A percentile compares a stretch with the other conserved stretches of the same genome.
Conservation (phyloP, 2,113 vertebrate species). For the Phaethornis superciliosus region DNA sequence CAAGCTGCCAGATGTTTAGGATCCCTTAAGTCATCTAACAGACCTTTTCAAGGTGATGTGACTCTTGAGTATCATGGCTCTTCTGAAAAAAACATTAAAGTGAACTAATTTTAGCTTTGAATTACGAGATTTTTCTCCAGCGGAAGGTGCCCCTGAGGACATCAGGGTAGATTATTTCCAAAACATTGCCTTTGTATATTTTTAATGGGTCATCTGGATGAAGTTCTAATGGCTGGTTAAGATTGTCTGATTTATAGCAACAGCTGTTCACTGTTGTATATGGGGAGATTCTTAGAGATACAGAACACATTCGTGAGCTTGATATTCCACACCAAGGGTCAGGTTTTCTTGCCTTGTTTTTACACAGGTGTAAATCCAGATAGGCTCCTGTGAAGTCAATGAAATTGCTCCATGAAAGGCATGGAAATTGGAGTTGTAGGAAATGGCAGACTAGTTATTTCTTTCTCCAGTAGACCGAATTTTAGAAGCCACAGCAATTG, state of each 20-base stretch:
- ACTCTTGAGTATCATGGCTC: slow-evolving; percentile 12
- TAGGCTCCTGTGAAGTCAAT: slow-evolving; percentile 34
- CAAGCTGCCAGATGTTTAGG: slow-evolving; percentile 47
- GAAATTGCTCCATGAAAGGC: slow-evolving; percentile 20
- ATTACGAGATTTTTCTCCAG: slow-evolving; percentile 40
- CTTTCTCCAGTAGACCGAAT: neutral
- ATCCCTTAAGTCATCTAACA: slow-evolving; percentile 47
- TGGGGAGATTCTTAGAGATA: slow-evolving; percentile 6
- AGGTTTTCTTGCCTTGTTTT: slow-evolving; percentile 3
- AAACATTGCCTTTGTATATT: slow-evolving; percentile 48
- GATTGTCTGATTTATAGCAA: slow-evolving; percentile 45
- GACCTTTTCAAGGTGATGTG: neutral
- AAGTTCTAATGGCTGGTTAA: slow-evolving; percentile 31
- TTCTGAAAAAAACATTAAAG: slow-evolving; percentile 50
- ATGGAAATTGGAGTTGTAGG: slow-evolving; percentile 7
- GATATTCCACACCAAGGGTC: slow-evolving; percentile 24
- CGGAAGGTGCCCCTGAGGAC: slow-evolving; percentile 49
- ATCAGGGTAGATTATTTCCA: slow-evolving; percentile 35
- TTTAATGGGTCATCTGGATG: slow-evolving; percentile 45
- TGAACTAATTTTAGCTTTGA: slow-evolving; percentile 65
- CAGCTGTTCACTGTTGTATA: slow-evolving; percentile 59
- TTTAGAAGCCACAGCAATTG: neutral
- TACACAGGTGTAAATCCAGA: slow-evolving; percentile 55
- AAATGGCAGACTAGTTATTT: slow-evolving; percentile 3
- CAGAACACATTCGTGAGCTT: neutral